Percentiles rank a stretch among this genome's conserved stretches.
These are phyloP conservation scores for Spheniscus humboldti DNA, from an alignment of 2,797 vertebrate species.

Conservation along the genomic window DNA sequence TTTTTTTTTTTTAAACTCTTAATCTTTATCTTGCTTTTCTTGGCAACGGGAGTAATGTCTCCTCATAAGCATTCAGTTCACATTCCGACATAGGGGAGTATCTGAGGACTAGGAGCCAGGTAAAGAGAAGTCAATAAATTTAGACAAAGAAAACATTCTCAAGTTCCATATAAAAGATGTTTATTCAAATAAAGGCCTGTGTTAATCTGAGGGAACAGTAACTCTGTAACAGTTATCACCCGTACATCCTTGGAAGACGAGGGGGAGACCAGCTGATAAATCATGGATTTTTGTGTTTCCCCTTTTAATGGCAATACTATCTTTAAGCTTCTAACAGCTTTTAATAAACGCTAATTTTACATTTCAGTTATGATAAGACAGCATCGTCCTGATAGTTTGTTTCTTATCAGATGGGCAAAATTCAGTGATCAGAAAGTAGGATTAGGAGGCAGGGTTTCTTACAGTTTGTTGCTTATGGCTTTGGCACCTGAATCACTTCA, in stretches of 20 bases:
- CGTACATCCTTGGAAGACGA: fast-evolving
- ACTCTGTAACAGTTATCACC: not conserved
- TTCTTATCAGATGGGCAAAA: not conserved
- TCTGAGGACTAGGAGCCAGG: not conserved
- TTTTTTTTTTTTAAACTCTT: not conserved
- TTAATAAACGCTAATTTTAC: not conserved
- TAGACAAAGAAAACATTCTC: not conserved
- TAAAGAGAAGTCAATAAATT: not conserved
- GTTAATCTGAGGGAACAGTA: not conserved
- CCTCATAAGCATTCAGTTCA: not conserved
- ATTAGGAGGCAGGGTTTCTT: not conserved
- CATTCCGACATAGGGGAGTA: not conserved
- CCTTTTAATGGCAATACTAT: not conserved
- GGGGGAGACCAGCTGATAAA: not conserved
- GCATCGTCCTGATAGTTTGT: not conserved
- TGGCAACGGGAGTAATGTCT: not conserved
- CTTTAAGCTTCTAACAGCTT: not conserved
- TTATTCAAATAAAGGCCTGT: not conserved
- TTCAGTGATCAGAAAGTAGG: not conserved
- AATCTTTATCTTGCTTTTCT: not conserved
- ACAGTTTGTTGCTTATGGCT: not conserved
- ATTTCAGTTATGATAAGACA: not conserved
- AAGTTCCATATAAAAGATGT: not conserved
- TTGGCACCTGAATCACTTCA: not conserved
- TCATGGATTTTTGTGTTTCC: fast-evolving